Base-by-base conservation (phyloP, 2,888 invertebrate genomes). In the Tenthredo scrophulariae region DNA sequence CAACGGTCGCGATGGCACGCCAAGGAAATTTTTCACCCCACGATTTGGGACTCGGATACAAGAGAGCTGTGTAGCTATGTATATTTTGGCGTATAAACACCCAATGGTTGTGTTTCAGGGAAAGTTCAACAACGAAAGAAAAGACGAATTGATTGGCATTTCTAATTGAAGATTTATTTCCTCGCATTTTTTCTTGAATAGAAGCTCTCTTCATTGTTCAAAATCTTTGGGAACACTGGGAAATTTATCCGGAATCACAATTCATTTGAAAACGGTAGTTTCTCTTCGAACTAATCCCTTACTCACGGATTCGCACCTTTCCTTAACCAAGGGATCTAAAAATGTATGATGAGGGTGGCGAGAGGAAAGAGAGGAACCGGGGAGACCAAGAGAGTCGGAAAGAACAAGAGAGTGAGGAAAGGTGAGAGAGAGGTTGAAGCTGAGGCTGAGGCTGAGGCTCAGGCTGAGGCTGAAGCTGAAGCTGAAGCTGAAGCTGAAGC, bases 271-370 rank as follows among this genome's bases (percentile, higher is more conserved):
- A 77, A 54, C 29, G 29, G 54, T 77, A 40, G 26, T 54, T 77
- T 29, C 22, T 77, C 50, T 80, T 80, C 62, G 37, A 40, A 80
- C 37, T 80, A 85, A 85, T 67, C 72, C 50, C 67, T 85, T 58
- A 33, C 72, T 70, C 82, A 74, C 67, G 86, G 86, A 87, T 87
- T 88, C 85, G 84, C 86, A 85, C 84, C 84, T 85, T 85, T 29
- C 85, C 72, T 67, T 82, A 77, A 84, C 54, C 58, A 65, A 29
- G 82, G 37, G 79, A 85, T 88, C 87, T 87, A 87, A 88, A 88
- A 88, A 89, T 88, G 87, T 84, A 84, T 86, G 84, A 84, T 84
- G 87, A 74, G 85, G 85, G 85, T 43, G 65, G 86, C 84, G 77
- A 85, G 54, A 22, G 33, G 77, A 77, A 33, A 33, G 62, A 65